Evolutionary conservation across 2,888 invertebrate species (phyloP), one percentile per base, ranked within the genome.

Genomic region (Orgyia antiqua): DNA sequence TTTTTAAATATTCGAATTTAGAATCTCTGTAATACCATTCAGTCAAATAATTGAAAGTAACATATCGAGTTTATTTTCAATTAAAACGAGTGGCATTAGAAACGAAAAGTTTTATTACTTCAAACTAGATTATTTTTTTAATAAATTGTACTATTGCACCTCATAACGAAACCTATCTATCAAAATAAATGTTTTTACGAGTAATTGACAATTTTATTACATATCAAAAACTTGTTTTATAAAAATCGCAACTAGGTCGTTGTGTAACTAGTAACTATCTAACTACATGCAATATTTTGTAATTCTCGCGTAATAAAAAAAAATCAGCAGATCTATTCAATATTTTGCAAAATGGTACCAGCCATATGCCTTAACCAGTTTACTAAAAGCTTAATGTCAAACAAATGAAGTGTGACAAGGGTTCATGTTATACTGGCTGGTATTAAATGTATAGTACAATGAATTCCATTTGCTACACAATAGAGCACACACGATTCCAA

Each of bases 401-500:
- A 36, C 39, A 47, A 53, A 41, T 47, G 33, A 45, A 27, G 31
- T 35, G 26, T 26, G 36, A 35, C 39, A 38, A 42, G 33, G 42
- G 67, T 38, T 56, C 67, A 58, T 38, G 29, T 36, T 47, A 56
- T 42, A 53, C 46, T 68, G 68, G 67, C 34, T 47, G 47, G 54
- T 46, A 63, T 61, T 69, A 63, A 72, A 72, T 57, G 58, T 59
- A 58, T 65, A 65, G 66, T 61, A 68, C 65, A 71, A 69, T 69
- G 72, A 75, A 77, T 79, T 77, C 72, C 71, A 79, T 79, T 83
- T 74, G 69, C 72, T 58, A 68, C 61, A 82, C 82, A 84, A 82
- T 82, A 79, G 77, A 79, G 76, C 76, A 77, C 72, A 82, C 73
- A 75, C 76, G 77, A 76, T 75, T 75, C 75, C 63, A 67, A 84